Evolutionary conservation across 1,140 invertebrate genomes (phyloP), one percentile per base, ranked within the genome.

Genomic region (Temnothorax nylanderi): DNA sequence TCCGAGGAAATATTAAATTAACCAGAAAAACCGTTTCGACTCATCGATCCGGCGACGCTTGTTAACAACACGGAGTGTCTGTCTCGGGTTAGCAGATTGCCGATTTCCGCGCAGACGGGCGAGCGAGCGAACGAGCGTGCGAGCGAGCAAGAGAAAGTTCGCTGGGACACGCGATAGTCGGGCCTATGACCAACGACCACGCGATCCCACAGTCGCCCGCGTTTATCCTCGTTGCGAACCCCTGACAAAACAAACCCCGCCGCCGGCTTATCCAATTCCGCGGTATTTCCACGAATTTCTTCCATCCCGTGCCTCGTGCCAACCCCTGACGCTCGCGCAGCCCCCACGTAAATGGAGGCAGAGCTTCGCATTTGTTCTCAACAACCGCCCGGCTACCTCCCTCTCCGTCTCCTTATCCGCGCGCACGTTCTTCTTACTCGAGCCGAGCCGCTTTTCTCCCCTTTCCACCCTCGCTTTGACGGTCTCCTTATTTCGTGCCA

Each of bases 251-350:
- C 89, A 93, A 93, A 92, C 92, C 87, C 88, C 76, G 87, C 67
- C 85, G 88, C 67, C 85, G 88, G 92, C 89, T 93, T 93, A 93
- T 93, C 92, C 93, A 93, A 93, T 93, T 93, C 89, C 91, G 86
- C 91, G 89, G 86, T 87, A 81, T 92, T 92, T 92, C 89, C 90
- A 90, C 91, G 91, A 93, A 93, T 93, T 91, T 93, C 91, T 91
- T 91, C 89, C 88, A 91, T 90, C 90, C 89, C 87, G 82, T 87
- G 85, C 85, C 47, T 84, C 64, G 80, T 72, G 81, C 64, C 74
- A 90, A 87, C 65, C 78, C 80, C 84, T 56, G 75, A 51, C 86
- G 51, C 60, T 75, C 82, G 84, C 54, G 85, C 3, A 64, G 62
- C 72, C 69, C 74, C 81, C 65, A 41, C 41, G 81, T 89, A 92